Evolutionary conservation across 2,797 vertebrate genomes (phyloP).

Genomic region (Todus mexicanus): DNA sequence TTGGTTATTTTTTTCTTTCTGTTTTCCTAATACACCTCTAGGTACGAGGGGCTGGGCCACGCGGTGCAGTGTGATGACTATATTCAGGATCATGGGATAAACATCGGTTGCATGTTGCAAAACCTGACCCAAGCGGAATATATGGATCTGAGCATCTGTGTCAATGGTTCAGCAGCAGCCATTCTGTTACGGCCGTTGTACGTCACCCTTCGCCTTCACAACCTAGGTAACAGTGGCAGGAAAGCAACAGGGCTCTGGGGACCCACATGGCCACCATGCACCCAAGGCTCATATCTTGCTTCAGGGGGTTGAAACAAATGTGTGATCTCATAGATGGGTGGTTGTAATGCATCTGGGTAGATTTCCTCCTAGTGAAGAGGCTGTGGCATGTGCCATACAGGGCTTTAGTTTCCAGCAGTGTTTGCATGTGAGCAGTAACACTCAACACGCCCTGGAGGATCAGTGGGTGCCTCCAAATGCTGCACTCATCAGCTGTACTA

Average conservation of each 20-base stretch:
- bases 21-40: background rate
- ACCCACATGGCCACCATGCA: rapidly evolving
- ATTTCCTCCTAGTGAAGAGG: background rate
- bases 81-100: background rate
- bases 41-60: slow-evolving; percentile 69
- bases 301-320: rapidly evolving
- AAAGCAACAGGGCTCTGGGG: background rate
- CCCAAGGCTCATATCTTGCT: background rate
- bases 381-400: background rate
- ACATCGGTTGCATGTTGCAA: slow-evolving; percentile 66
- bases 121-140: slow-evolving; percentile 67
- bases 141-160: slow-evolving; percentile 69
- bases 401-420: background rate
- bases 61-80: slow-evolving; percentile 53
- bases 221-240: slow-evolving; percentile 63
- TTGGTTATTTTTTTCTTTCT: background rate
- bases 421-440: background rate
- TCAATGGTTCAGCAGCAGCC: slow-evolving; percentile 68
- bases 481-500: background rate
- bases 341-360: background rate
- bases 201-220: slow-evolving; percentile 69
- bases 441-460: background rate
- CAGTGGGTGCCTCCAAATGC: background rate
- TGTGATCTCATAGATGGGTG: background rate
- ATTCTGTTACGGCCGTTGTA: slow-evolving; percentile 58